phyloP scores from a whole-genome alignment of 2,113 vertebrate species.

The Paratilapia polleni region DNA sequence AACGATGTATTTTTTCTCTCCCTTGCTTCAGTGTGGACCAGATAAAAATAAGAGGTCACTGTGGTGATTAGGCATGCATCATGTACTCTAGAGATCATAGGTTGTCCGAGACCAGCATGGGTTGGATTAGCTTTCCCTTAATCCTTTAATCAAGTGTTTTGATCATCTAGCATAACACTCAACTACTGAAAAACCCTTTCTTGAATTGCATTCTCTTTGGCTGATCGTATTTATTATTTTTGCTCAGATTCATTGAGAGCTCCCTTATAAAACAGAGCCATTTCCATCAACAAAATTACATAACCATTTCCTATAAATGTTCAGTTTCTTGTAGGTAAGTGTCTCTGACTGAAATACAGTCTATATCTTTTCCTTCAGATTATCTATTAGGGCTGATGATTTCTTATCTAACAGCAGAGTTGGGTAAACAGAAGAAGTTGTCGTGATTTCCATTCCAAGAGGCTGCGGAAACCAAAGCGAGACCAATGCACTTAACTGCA shows the following conservation, averaged over 20 bases:
- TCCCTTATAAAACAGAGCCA: background rate
- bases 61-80: background rate
- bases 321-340: background rate
- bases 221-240: background rate
- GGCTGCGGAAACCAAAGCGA: conserved; percentile 29
- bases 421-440: conserved; percentile 24
- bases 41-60: background rate
- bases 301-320: background rate
- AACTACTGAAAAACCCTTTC: accelerated
- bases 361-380: background rate
- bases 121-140: background rate
- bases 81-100: background rate
- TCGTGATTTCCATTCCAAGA: background rate
- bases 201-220: background rate
- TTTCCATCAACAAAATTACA: background rate
- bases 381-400: conserved; percentile 1
- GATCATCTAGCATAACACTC: background rate
- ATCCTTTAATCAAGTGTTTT: background rate
- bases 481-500: conserved; percentile 29
- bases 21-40: background rate
- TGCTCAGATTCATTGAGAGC: background rate
- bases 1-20: background rate
- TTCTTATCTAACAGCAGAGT: conserved; percentile 2
- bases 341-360: background rate
- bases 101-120: background rate